Evolutionary conservation across 2,113 vertebrate species (phyloP), one percentile per base, ranked within the genome.

Genomic region (Phainopepla nitens): DNA sequence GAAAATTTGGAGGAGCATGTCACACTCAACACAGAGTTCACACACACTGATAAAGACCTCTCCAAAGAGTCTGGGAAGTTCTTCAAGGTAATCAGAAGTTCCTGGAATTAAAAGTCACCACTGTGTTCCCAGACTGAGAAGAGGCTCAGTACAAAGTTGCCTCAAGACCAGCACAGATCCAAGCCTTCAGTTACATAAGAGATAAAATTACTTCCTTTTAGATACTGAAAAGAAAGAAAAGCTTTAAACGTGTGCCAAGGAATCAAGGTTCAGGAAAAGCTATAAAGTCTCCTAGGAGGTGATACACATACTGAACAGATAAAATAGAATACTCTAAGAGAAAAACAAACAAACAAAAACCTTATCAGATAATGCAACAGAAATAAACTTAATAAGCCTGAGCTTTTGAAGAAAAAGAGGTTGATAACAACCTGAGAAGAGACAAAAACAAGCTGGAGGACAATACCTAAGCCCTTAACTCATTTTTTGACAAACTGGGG

Each of bases 121-220:
- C 6, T 8, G 65, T 18, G 25, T 49, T 84, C 41, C 53, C 53
- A 80, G 12, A 69, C 8, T 68, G 47, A 82, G 14, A 60, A 66
- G 10, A 73, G 25, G 22, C 27, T 93, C 35, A 53, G 25, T 3
- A 23, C 10, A 50, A 70, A 78, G n/a, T 9, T 73, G 47, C 36
- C 81, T 49, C 50, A 73, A 69, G 54, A 44, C 15, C 49, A 77
- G 71, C n/a, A 42, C 15, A 61, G 44, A 47, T 47, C 77, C 4
- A 2, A 2, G 0, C 31, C 76, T 77, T 70, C 56, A 42, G 31
- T 84, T 54, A 45, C 11, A 7, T 4, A 45, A 0, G 1, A 28
- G 47, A 47, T 47, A 85, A 84, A 77, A 83, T 50, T 39, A 44
- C 84, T 54, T 66, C 29, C 18, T 58, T 60, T 76, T 60, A 56